These are phyloP conservation scores for Trissoscelio sp. DNA, from an alignment of 2,888 invertebrate species.

Conservation along the genomic window DNA sequence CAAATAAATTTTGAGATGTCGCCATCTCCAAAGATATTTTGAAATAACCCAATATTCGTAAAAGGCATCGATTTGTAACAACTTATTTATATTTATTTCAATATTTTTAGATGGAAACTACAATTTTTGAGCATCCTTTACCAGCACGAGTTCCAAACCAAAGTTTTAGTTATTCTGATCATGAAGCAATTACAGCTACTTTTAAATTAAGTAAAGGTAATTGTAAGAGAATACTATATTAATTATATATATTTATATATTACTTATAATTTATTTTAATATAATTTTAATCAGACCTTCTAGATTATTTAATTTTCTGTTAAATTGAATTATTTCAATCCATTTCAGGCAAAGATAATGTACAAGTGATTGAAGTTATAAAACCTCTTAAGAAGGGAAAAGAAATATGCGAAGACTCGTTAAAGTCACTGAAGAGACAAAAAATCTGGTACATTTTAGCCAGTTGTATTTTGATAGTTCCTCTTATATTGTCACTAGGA, in stretches of 20 bases:
- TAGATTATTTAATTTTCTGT: too few species aligned
- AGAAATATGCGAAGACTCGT: slow-evolving; percentile 86
- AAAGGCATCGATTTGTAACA: too few species aligned
- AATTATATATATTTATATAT: too few species aligned
- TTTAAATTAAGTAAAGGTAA: slow-evolving; percentile 77
- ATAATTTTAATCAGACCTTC: slow-evolving; percentile 18
- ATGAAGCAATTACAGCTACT: slow-evolving; percentile 91
- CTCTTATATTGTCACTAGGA: slow-evolving; percentile 79
- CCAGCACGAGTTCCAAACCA: slow-evolving; percentile 89
- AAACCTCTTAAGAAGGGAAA: slow-evolving; percentile 85
- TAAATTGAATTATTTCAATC: background rate
- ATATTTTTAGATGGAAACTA: slow-evolving; percentile 81
- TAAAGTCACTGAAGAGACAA: slow-evolving; percentile 84
- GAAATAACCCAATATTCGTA: too few species aligned
- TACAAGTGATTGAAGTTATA: slow-evolving; percentile 72
- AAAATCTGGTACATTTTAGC: slow-evolving; percentile 85
- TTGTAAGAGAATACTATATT: too few species aligned
- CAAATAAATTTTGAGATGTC: too few species aligned
- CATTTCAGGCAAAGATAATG: slow-evolving; percentile 72
- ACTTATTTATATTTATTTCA: background rate
- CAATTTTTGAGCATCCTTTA: slow-evolving; percentile 88
- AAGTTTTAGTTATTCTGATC: slow-evolving; percentile 93
- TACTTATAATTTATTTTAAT: background rate
- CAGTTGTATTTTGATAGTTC: slow-evolving; percentile 84
- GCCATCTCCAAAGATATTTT: too few species aligned